Evolutionary conservation across 2,888 invertebrate genomes (phyloP), one percentile per base, ranked within the genome.

Genomic region (Therioaphis trifolii): DNA sequence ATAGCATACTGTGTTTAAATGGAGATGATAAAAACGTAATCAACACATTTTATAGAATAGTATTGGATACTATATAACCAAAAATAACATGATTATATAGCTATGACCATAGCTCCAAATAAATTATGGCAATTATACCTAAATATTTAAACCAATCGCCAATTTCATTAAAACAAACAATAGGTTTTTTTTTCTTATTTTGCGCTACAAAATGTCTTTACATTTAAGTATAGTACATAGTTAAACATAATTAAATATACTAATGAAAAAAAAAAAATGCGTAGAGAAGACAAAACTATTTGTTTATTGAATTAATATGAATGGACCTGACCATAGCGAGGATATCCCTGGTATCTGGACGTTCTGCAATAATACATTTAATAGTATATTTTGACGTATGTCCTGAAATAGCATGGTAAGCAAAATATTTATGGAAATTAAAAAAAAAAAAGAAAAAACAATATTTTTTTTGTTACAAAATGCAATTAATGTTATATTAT

Each of bases 271-370:
- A 69, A 77, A 69, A 82, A 72, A 74, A 74, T 74, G 82, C 74
- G 74, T 63, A 63, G 72, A 80, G 80, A 82, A 82, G 82, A 82
- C 82, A 82, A 82, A 79, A 74, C 74, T 82, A 82, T 49, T 80
- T 63, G 72, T 72, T 72, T 82, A 72, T 72, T 82, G 72, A 72
- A 63, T 72, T 74, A 82, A 72, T 72, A 82, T 82, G 82, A 82
- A 82, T 82, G 82, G 82, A 82, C 82, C 82, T 82, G 82, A 82
- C 82, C 82, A 82, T 72, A 82, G 72, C 49, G 82, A 82, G 72
- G 82, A 82, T 82, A 82, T 74, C 74, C 82, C 43, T 63, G 82
- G 61, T 72, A 63, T 82, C 82, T 82, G 82, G 72, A 82, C 72
- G 82, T 82, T 82, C 82, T 82, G 82, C 40, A 82, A 82, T 82